A percentile compares a stretch with the other conserved stretches of the same genome.
Conservation (phyloP, 2,888 invertebrate species). For the Tinea trinotella region DNA sequence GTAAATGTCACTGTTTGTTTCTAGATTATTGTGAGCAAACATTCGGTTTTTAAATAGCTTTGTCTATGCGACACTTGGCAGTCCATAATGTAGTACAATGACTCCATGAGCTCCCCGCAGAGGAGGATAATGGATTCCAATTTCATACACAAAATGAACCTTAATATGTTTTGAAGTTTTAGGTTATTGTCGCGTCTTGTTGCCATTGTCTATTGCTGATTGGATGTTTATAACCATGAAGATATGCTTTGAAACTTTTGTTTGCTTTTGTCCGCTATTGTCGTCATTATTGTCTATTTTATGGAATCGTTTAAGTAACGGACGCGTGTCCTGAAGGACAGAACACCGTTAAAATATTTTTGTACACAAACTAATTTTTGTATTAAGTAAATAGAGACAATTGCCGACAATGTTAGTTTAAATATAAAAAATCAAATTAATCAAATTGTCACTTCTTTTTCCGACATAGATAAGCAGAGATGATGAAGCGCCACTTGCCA, state of each 20-base stretch:
- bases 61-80: constrained; percentile 38
- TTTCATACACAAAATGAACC: constrained; percentile 52
- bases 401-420: no score
- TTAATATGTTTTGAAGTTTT: constrained; percentile 70
- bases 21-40: constrained; percentile 42
- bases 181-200: constrained; percentile 36
- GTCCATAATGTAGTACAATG: constrained; percentile 38
- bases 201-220: constrained; percentile 36
- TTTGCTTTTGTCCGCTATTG: constrained; percentile 35
- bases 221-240: constrained; percentile 53
- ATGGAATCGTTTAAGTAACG: constrained; percentile 19
- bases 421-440: no score
- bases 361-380: no score
- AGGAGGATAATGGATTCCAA: constrained; percentile 34
- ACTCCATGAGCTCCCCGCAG: constrained; percentile 32
- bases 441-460: no score
- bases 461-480: no score
- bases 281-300: constrained; percentile 23
- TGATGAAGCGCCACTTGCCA: no score
- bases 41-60: constrained; percentile 32
- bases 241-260: constrained; percentile 33
- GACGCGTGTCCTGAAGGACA: constrained; percentile 41
- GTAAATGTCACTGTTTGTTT: constrained; percentile 33
- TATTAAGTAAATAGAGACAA: no score
- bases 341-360: background rate